Evolutionary conservation across 1,140 invertebrate genomes (phyloP), one percentile per base, ranked within the genome.

Genomic region (Tetragnatha versicolor): DNA sequence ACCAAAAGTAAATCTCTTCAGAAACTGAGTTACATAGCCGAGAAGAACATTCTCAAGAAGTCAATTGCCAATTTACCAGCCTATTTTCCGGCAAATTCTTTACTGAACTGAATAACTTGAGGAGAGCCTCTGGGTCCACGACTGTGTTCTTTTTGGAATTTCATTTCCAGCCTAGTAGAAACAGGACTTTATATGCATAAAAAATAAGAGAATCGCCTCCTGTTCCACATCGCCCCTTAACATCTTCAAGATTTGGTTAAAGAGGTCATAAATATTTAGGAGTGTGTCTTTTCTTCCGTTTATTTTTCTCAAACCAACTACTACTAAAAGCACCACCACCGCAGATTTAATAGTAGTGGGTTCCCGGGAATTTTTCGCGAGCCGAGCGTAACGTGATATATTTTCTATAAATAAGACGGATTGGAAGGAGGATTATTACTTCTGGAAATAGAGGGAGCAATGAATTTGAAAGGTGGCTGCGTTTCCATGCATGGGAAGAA

Each of bases 181-280:
- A n/a, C n/a, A n/a, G n/a, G n/a, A n/a, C n/a, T n/a, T n/a, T n/a
- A n/a, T n/a, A n/a, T n/a, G n/a, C n/a, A n/a, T n/a, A n/a, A n/a
- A n/a, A n/a, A n/a, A n/a, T n/a, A n/a, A n/a, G n/a, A n/a, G n/a
- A n/a, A n/a, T n/a, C n/a, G n/a, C n/a, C n/a, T n/a, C n/a, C n/a
- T n/a, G n/a, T n/a, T 65, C 27, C 9, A 42, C 5, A 42, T 25
- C 35, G 42, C 22, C 20, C 35, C 27, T 65, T 42, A 29, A 42
- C 37, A 25, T 42, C 33, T 37, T 42, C 29, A 35, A 65, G 35
- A 42, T 10, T 12, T 65, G 25, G 61, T 65, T 65, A 65, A 55
- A 35, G 55, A 55, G 33, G 49, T 51, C 35, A 70, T 70, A 53
- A 70, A 70, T 70, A 70, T 70, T 70, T 70, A 70, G 47, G 47